Evolutionary conservation across 2,888 invertebrate genomes (phyloP), one percentile per base, ranked within the genome.

Genomic region (Drosophila rellima): DNA sequence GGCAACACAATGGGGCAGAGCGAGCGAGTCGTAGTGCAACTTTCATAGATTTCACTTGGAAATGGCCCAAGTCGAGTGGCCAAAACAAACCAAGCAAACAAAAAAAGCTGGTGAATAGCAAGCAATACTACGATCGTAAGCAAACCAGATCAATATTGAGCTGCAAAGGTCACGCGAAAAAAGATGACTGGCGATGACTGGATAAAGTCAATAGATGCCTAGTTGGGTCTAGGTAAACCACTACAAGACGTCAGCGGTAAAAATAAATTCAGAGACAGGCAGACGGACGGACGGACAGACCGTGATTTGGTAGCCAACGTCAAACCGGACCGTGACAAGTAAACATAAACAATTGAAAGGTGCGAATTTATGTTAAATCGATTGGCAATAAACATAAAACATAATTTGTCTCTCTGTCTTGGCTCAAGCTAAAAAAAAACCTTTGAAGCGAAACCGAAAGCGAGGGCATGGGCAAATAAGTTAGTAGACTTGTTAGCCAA

Each of bases 151-250:
- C 89, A 65, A 63, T 52, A 47, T 33, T 11, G 31, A 67, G 74
- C 78, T 45, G 70, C 85, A 86, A 86, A 86, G 85, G 85, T 88
- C 85, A 68, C 57, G 29, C 55, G 68, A 20, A 39, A 20, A 39
- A 47, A 47, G 15, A 61, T 42, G 45, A 62, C 42, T 52, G 52
- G 13, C 40, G 55, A 55, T 55, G 55, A 55, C 45, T 76, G 86
- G 86, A 77, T 35, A 17, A 13, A 23, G 44, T 56, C 78, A 83
- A 80, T 69, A 62, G 57, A 60, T 71, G 70, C 55, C 74, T 78
- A 88, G 91, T 90, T 90, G 86, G 90, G 91, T 90, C 90, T 90
- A 90, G 90, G 90, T 70, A 77, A 90, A 90, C 91, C 84, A 88
- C 78, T 81, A 70, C 20, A 15, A 61, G 45, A 62, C 72, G 82